phyloP scores from a whole-genome alignment of 2,888 invertebrate genomes.

The Erebia ligea region DNA sequence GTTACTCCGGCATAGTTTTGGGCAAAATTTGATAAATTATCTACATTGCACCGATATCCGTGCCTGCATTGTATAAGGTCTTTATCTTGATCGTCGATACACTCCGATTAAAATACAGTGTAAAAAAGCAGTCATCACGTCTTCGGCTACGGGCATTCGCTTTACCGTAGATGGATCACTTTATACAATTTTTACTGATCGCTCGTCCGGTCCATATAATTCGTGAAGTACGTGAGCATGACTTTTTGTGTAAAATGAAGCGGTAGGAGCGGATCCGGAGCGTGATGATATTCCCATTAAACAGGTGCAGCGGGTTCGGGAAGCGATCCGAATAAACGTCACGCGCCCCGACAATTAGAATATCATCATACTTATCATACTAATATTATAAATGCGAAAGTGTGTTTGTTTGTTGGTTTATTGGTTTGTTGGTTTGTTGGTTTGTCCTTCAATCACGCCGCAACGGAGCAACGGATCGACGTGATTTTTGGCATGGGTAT shows the following conservation, averaged over 20 bases:
- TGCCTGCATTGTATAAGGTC: slow-evolving; percentile 19
- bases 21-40: not conserved
- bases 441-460: too few species aligned
- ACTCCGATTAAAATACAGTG: slow-evolving; percentile 63
- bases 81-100: slow-evolving; percentile 28
- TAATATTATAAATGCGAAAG: too few species aligned
- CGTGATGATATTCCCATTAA: slow-evolving; percentile 69
- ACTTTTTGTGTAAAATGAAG: slow-evolving; percentile 55
- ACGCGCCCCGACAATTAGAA: slow-evolving; percentile 51
- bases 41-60: slow-evolving; percentile 2
- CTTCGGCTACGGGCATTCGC: slow-evolving; percentile 45
- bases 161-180: slow-evolving; percentile 62
- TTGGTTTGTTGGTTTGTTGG: too few species aligned
- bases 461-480: too few species aligned
- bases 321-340: slow-evolving; percentile 55
- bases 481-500: too few species aligned
- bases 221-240: slow-evolving; percentile 76
- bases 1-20: too few species aligned
- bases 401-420: too few species aligned
- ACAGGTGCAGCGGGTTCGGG: slow-evolving; percentile 63
- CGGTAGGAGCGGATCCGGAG: slow-evolving; percentile 52
- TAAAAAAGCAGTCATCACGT: slow-evolving; percentile 64
- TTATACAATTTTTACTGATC: slow-evolving; percentile 69
- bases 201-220: slow-evolving; percentile 71
- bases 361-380: not conserved